These are phyloP conservation scores for Orthosia gothica DNA, from an alignment of 2,888 invertebrate species.

Conservation along the genomic window DNA sequence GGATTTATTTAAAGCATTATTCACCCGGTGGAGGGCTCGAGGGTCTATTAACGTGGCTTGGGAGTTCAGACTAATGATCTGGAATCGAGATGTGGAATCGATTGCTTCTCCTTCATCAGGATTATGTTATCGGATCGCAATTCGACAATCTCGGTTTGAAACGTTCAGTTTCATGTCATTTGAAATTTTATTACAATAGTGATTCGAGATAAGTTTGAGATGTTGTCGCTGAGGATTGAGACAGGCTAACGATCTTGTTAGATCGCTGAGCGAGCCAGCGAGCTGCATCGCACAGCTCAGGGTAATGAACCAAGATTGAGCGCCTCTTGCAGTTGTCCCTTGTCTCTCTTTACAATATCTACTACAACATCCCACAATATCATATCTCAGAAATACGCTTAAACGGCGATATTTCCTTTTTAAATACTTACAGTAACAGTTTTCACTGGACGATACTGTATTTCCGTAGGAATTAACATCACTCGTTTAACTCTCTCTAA, in stretches of 20 bases:
- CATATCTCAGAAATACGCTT: constrained; percentile 1
- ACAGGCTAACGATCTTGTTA: constrained; percentile 77
- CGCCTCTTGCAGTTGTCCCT: constrained; percentile 20
- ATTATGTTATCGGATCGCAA: constrained; percentile 60
- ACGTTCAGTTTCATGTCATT: constrained; percentile 55
- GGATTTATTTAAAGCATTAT: constrained; percentile 60
- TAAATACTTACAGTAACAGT: constrained; percentile 16
- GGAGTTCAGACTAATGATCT: constrained; percentile 69
- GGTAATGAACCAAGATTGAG: constrained; percentile 72
- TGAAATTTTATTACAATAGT: constrained; percentile 71
- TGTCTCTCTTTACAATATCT: constrained; percentile 23
- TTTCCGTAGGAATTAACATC: constrained; percentile 38
- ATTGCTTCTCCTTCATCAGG: constrained; percentile 57
- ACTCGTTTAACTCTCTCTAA: constrained; percentile 46
- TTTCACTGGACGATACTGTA: constrained; percentile 12
- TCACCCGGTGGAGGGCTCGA: constrained; percentile 41
- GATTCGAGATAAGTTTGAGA: constrained; percentile 66
- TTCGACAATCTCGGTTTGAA: constrained; percentile 59
- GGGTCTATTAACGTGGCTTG: constrained; percentile 61
- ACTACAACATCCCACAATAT: constrained; percentile 15
- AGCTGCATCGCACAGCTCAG: constrained; percentile 64
- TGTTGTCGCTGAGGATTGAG: constrained; percentile 64
- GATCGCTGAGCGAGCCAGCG: constrained; percentile 62
- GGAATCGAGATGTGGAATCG: constrained; percentile 71
- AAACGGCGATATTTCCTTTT: constrained; percentile 1